These are phyloP conservation scores for Rallus limicola DNA, from an alignment of 2,113 vertebrate species.

Conservation along the genomic window DNA sequence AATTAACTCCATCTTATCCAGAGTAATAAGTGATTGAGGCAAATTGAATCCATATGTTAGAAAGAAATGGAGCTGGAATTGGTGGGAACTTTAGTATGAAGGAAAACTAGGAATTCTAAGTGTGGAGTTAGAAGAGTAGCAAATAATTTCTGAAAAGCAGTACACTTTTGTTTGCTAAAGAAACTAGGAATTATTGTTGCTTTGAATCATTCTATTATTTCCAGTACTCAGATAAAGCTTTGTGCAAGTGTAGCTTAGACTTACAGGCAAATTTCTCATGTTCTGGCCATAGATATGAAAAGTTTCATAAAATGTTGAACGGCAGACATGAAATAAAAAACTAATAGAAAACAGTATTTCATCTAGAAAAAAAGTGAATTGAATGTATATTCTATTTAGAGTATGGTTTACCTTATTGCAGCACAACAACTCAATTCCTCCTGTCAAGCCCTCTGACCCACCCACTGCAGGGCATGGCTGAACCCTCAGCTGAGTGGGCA, in stretches of 20 bases:
- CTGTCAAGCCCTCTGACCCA: neutral
- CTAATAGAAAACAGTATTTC: neutral
- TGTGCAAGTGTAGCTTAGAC: neutral
- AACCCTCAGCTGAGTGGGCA: neutral
- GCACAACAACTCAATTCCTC: neutral
- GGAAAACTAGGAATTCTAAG: neutral
- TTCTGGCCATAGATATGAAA: neutral
- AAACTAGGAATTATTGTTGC: neutral
- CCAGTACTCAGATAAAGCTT: neutral
- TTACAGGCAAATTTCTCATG: neutral
- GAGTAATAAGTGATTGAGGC: neutral
- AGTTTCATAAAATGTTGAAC: neutral
- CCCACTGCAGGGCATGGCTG: rapidly evolving
- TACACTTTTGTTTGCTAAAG: neutral
- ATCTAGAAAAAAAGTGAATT: neutral
- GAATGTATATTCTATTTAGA: neutral
- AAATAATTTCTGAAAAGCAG: neutral
- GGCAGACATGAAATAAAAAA: neutral
- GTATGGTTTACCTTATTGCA: neutral
- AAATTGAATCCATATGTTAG: neutral
- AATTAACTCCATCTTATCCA: no score
- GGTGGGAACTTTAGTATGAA: neutral
- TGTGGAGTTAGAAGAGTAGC: neutral
- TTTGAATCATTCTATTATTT: neutral
- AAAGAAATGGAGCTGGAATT: neutral